Base-by-base conservation (phyloP, 1,140 invertebrate species). In the Achatina immaculata region DNA sequence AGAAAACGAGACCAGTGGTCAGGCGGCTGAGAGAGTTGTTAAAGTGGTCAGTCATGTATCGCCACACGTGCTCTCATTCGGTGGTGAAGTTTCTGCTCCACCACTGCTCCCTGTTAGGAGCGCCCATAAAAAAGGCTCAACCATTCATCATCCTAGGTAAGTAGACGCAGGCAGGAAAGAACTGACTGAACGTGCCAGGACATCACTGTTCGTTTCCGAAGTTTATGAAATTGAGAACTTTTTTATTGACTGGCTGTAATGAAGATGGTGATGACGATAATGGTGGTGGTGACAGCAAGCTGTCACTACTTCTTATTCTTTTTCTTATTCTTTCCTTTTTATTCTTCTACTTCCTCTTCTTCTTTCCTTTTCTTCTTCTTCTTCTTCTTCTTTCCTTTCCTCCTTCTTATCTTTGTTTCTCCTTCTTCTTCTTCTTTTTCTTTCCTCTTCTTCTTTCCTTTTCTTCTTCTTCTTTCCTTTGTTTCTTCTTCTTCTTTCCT, bases 21-120 rank as follows among this genome's bases (percentile, higher is more conserved):
- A 73, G 14, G 11, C 0, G 11, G 31, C 28, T 1, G 43, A 73
- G 28, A 48, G 71, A 51, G 28, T 0, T 43, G 71, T 73, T 43
- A 48, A 51, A 28, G 71, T 73, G 16, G 71, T 73, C 43, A 73
- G 71, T 51, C 71, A 73, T n/a, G 45, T 31, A 31, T 3, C 42
- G 6, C n/a, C 42, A 31, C 43, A 11, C 34, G 40, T 31, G 24
- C 71, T 48, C 1, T 28, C 43, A 38, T n/a, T 66, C 62, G 31
- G 62, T 19, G 19, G 31, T 24, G 11, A 14, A 51, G 48, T 24
- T 51, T 14, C 24, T 51, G 48, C 24, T 51, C 11, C 11, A 51
- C 11, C 24, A 24, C 48, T 51, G 24, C 48, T 51, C 24, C 24
- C 48, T 11, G 11, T 51, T 19, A 19, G 19, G 14, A 31, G 19